Evolutionary conservation across 2,113 vertebrate genomes (phyloP).

Genomic region (Callionymus lyra): DNA sequence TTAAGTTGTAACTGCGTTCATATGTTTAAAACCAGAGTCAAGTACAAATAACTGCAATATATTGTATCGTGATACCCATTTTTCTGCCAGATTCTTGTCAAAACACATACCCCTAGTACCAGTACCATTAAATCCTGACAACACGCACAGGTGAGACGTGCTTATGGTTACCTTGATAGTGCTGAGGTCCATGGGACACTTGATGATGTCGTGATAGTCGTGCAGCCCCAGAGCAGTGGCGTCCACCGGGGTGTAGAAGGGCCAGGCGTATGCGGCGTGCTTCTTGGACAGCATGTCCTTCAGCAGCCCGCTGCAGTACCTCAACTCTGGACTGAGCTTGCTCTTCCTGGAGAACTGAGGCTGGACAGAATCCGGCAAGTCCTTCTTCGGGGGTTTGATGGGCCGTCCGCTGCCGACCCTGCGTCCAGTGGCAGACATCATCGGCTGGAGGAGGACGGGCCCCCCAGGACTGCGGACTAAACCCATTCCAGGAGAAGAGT

Average conservation of each 20-base stretch:
- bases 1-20: no score
- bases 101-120: no score
- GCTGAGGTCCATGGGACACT: slow-evolving; percentile 93
- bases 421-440: slow-evolving; percentile 55
- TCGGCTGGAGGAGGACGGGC: slow-evolving; percentile 49
- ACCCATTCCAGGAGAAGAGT: slow-evolving; percentile 47
- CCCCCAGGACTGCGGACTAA: slow-evolving; percentile 42
- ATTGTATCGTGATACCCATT: no score
- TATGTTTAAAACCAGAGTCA: no score
- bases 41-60: no score
- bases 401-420: slow-evolving; percentile 82
- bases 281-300: slow-evolving; percentile 92
- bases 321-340: slow-evolving; percentile 80
- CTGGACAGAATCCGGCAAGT: slow-evolving; percentile 82
- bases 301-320: slow-evolving; percentile 85
- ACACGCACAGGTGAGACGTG: no score
- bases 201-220: slow-evolving; percentile 94
- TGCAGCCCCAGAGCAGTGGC: slow-evolving; percentile 81
- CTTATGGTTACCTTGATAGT: slow-evolving; percentile 84
- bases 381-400: slow-evolving; percentile 88
- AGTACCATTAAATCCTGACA: no score
- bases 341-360: slow-evolving; percentile 75
- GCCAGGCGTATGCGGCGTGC: slow-evolving; percentile 88
- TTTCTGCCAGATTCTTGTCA: no score
- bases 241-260: slow-evolving; percentile 92